Base-by-base conservation (phyloP, 2,888 invertebrate species). In the Clepsis dumicolana region DNA sequence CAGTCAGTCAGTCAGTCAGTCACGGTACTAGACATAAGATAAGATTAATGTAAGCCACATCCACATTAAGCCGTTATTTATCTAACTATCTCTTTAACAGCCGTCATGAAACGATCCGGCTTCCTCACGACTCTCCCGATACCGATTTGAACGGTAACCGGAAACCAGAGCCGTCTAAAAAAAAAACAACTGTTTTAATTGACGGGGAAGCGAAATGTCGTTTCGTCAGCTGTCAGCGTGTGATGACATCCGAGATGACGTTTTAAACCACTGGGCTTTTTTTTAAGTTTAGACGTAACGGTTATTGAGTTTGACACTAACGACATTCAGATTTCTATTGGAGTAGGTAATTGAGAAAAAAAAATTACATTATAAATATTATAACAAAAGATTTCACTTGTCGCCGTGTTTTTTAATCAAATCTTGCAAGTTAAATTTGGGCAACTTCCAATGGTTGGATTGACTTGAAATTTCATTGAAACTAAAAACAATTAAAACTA, bases 131-230 rank as follows among this genome's bases (percentile, higher is more conserved):
- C 77, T 79, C 77, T 77, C 80, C 78, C 76, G 75, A 72, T 64
- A 68, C 64, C 59, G 52, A 53, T 64, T 64, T 52, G 79, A 78
- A 77, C 81, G 85, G 85, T 68, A 80, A 78, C 78, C 84, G 85
- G 85, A 86, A 84, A 78, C 77, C 74, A 74, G 77, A 73, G 77
- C 79, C 79, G 78, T 77, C 72, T 74, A 74, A 68, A 75, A 79
- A 77, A 78, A 80, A 75, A 79, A 77, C 78, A 80, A 79, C 75
- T 69, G 73, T 74, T 73, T 78, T 85, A 85, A 85, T 84, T 84
- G 85, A 86, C 84, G 84, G 81, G 83, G 85, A 79, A 75, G 77
- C 80, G 84, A 86, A 83, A 79, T 79, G 76, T 78, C 85, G 73
- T 85, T 85, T 85, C 86, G 78, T 84, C 86, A 83, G 82, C 83